These are phyloP conservation scores for Mercenaria mercenaria DNA, from an alignment of 1,140 invertebrate species.

Conservation along the genomic window DNA sequence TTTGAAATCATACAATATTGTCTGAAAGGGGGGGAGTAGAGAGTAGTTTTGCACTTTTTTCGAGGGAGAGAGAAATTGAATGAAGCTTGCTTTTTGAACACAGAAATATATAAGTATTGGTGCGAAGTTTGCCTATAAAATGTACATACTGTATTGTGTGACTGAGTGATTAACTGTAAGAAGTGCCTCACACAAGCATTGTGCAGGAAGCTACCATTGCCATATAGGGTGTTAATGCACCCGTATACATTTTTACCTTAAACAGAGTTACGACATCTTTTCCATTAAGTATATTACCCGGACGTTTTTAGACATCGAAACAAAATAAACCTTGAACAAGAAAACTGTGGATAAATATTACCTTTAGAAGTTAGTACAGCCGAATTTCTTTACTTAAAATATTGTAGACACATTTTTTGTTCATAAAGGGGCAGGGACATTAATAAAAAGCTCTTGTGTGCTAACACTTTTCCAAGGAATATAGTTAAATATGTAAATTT, in stretches of 20 bases:
- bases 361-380: too few species aligned
- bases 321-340: too few species aligned
- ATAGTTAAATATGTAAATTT: too few species aligned
- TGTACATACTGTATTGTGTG: conserved; percentile 2
- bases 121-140: not conserved
- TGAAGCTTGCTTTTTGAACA: not conserved
- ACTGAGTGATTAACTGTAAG: not conserved
- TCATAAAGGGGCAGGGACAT: too few species aligned
- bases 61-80: not conserved
- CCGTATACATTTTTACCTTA: not conserved
- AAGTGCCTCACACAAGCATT: not conserved
- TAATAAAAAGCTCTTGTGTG: too few species aligned
- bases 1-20: not conserved
- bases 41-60: not conserved
- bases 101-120: not conserved
- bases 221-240: not conserved
- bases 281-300: not conserved
- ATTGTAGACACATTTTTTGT: too few species aligned
- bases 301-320: too few species aligned
- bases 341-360: too few species aligned
- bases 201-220: not conserved
- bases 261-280: not conserved
- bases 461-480: too few species aligned
- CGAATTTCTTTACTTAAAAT: too few species aligned
- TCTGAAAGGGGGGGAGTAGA: not conserved